Evolutionary conservation across 2,797 vertebrate species (phyloP).

Genomic region (Coregonus suidteri): DNA sequence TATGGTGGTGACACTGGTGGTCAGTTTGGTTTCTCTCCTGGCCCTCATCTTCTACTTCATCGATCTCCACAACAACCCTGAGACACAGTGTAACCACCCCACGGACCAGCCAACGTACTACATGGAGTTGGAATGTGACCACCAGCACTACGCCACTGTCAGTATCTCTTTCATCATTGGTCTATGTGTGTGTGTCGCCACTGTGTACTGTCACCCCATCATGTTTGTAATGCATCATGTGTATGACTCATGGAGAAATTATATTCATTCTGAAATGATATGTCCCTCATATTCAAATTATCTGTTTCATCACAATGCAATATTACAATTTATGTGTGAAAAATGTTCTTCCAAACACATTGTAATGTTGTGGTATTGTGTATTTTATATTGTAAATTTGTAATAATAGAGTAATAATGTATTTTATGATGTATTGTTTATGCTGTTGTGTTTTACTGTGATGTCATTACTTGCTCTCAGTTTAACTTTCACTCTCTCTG

Average conservation of each 20-base stretch:
- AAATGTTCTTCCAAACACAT: too few species aligned
- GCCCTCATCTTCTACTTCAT: slow-evolving; percentile 68
- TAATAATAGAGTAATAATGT: too few species aligned
- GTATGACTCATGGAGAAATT: not conserved
- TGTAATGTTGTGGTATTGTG: too few species aligned
- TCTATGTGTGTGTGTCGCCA: too few species aligned
- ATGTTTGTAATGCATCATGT: not conserved
- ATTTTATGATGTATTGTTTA: too few species aligned
- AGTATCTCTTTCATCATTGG: slow-evolving; percentile 12
- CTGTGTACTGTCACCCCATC: not conserved
- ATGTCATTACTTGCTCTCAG: too few species aligned
- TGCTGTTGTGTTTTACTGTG: too few species aligned
- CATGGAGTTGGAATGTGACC: slow-evolving; percentile 13
- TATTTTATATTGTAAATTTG: too few species aligned
- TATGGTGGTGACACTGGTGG: slow-evolving; percentile 42
- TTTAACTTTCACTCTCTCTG: not conserved
- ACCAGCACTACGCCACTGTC: slow-evolving; percentile 37
- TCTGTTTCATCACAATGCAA: not conserved
- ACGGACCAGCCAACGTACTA: accelerated
- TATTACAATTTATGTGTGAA: too few species aligned
- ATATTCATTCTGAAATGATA: not conserved
- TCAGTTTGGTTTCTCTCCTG: slow-evolving; percentile 54
- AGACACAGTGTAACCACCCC: not conserved
- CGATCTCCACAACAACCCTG: slow-evolving; percentile 53
- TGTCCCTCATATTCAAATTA: not conserved